Evolutionary conservation across 2,888 invertebrate species (phyloP).

Genomic region (Amphimallon solstitiale): DNA sequence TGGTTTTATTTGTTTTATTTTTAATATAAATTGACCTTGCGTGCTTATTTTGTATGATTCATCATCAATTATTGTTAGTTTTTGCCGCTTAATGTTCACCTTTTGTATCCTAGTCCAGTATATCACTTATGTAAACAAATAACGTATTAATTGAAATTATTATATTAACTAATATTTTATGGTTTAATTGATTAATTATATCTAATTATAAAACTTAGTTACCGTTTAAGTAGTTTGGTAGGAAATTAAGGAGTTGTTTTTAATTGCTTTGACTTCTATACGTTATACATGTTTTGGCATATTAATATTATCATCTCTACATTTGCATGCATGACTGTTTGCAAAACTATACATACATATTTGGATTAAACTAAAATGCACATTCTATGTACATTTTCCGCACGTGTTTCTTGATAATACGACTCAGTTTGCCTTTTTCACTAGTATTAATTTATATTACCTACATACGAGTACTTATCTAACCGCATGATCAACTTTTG

Average conservation of each 20-base stretch:
- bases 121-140: not conserved
- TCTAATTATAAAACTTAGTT: constrained; percentile 4
- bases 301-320: too few species aligned
- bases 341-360: too few species aligned
- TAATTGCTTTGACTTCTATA: not conserved
- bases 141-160: constrained; percentile 15
- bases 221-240: not conserved
- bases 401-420: not conserved
- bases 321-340: too few species aligned
- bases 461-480: too few species aligned
- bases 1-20: constrained; percentile 28
- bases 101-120: constrained; percentile 15
- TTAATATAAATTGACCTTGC: constrained; percentile 28
- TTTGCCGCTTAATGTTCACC: constrained; percentile 21
- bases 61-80: constrained; percentile 23
- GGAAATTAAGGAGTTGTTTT: constrained; percentile 2
- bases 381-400: not conserved
- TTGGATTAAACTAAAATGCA: too few species aligned
- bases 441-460: too few species aligned
- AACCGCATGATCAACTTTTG: too few species aligned
- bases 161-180: constrained; percentile 7
- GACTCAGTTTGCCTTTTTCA: too few species aligned
- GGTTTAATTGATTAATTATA: constrained; percentile 19
- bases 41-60: constrained; percentile 27
- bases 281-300: too few species aligned